Evolutionary conservation across 1,140 invertebrate species (phyloP).

Genomic region (Sitophilus oryzae): DNA sequence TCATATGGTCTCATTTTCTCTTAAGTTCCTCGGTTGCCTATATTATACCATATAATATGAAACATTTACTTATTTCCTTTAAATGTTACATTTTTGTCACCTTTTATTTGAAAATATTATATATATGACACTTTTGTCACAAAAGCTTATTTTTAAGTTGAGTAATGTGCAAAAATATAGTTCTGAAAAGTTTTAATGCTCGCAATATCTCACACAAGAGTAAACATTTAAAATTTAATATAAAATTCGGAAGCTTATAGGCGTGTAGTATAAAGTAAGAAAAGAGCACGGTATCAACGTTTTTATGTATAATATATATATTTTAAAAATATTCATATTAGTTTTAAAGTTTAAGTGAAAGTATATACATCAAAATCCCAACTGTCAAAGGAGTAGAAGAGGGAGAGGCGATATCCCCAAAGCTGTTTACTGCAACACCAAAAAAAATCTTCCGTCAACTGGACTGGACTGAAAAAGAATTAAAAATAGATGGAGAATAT

Average conservation of each 20-base stretch:
- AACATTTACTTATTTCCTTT: not conserved
- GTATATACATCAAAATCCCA: too few relatives aligned
- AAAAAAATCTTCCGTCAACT: too few relatives aligned
- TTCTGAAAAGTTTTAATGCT: not conserved
- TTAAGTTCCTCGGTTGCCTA: not conserved
- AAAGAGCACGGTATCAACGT: not conserved
- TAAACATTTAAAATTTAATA: not conserved
- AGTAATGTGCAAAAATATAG: not conserved
- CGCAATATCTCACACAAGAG: not conserved
- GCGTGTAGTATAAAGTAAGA: not conserved
- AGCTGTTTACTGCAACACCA: too few relatives aligned
- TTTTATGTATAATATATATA: not conserved
- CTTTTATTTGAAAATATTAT: not conserved
- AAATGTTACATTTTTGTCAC: not conserved
- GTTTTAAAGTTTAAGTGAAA: too few relatives aligned
- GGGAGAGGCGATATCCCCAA: too few relatives aligned
- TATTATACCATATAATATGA: too few relatives aligned
- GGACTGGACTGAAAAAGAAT: too few relatives aligned
- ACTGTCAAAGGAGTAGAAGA: too few relatives aligned
- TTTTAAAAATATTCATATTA: too few relatives aligned
- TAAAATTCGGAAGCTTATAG: not conserved
- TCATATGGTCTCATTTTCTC: not conserved
- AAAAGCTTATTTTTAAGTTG: not conserved
- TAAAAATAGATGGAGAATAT: too few relatives aligned
- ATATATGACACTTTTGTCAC: not conserved